Evolutionary conservation across 2,113 vertebrate species (phyloP), one percentile per base, ranked within the genome.

Genomic region (Dissostichus mawsoni): DNA sequence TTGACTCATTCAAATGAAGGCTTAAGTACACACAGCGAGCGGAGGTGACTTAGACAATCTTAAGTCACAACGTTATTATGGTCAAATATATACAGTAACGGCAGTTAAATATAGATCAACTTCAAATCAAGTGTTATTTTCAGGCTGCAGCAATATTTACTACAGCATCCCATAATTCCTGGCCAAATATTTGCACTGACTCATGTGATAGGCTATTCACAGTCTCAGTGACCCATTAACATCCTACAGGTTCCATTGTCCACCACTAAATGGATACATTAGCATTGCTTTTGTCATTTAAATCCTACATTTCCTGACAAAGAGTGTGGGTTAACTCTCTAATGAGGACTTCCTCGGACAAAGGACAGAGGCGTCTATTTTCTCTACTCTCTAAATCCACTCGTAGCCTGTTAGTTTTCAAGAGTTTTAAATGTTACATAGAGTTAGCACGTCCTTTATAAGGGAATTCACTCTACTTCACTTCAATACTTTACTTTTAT

Each of bases 121-220:
- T 41, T 58, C 0, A 67, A 56, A 20, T 55, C 18, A 1, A 55
- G 11, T 41, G 50, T 69, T 9, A 51, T 44, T 66, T 13, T 12
- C 13, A 66, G 7, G 9, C 48, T 76, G n/a, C 50, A 20, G 56
- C 47, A 25, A 47, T 71, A 59, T 4, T 82, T 74, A 69, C 61
- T 14, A 56, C 71, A 88, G 61, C 61, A 58, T 47, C 17, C 44
- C 82, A 53, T 76, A 84, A 92, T 91, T 93, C 89, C 87, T 92
- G 90, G 76, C 88, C 89, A 95, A 95, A 94, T 95, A 94, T 96
- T 97, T 96, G 93, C 90, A 78, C 87, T 94, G 78, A 84, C 90
- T 92, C 91, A 94, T 94, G 95, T 88, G 92, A 95, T 86, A 69
- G 76, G 80, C 91, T 87, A 94, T 95, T 96, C 92, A 95, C 88